Conservation (phyloP, 1,140 invertebrate species). For the Drosophila pseudoananassae region DNA sequence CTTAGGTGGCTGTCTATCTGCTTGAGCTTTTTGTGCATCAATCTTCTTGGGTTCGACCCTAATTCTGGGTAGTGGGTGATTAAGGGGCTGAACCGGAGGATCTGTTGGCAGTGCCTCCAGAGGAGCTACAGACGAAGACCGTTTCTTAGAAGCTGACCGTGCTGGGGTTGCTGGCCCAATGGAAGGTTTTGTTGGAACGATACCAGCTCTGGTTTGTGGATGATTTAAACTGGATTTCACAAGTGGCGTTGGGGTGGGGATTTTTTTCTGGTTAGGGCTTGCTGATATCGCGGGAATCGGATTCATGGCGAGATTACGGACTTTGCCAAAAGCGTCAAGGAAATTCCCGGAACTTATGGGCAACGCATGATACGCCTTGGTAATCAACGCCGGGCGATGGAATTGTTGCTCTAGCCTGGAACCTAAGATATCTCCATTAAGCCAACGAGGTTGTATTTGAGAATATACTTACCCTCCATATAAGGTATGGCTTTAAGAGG, state of each 20-base stretch:
- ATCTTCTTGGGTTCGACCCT: not conserved
- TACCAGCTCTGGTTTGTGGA: not conserved
- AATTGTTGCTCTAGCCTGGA: too few relatives aligned
- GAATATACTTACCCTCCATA: too few relatives aligned
- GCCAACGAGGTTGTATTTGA: too few relatives aligned
- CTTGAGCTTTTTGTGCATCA: not conserved
- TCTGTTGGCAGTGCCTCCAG: too few relatives aligned
- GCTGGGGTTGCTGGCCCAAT: not conserved
- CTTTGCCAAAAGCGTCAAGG: too few relatives aligned
- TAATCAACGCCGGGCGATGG: too few relatives aligned
- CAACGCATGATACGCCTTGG: too few relatives aligned
- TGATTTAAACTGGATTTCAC: not conserved
- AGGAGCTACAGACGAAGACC: not conserved
- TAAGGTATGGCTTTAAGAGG: not conserved
- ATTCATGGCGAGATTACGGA: too few relatives aligned
- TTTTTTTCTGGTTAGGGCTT: not conserved
- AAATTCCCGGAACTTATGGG: too few relatives aligned
- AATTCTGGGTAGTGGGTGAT: not conserved
- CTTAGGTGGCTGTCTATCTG: not conserved
- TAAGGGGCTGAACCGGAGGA: not conserved
- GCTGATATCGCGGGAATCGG: too few relatives aligned
- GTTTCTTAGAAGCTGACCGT: not conserved
- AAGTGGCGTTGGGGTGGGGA: not conserved
- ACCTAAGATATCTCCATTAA: too few relatives aligned
- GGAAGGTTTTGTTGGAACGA: not conserved